Evolutionary conservation across 2,888 invertebrate genomes (phyloP), one percentile per base, ranked within the genome.

Genomic region (Callimorpha dominula): DNA sequence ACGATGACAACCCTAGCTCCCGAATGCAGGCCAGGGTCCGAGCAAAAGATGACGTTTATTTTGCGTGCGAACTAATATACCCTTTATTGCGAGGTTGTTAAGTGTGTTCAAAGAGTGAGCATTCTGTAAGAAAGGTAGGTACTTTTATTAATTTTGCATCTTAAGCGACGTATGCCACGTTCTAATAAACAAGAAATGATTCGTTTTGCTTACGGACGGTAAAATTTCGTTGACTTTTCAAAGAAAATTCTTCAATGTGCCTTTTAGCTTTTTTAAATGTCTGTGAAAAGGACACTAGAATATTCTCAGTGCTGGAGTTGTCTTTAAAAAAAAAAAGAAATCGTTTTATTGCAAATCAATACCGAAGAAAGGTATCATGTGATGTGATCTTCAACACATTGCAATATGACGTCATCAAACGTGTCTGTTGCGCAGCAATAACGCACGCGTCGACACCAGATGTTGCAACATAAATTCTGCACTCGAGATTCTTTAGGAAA

Each of bases 341-440:
- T 20, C 0, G 1, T 60, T 60, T 60, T 14, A 60, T 60, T 6
- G 12, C 14, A 31, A 60, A 60, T 60, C 20, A 31, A 60, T 65
- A 50, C 50, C 17, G 40, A 65, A 65, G 17, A 65, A 64, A 65
- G 4, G 31, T 65, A 50, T 9, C 20, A 49, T 46, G 46, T 65
- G 46, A 20, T 20, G 49, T 49, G 65, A 65, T 20, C 20, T 20
- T 57, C n/a, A 57, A 12, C 31, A 60, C 12, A 60, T 12, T 50
- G 50, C 31, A 31, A 17, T 17, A 31, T 65, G 65, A 65, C 65
- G 65, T 65, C 49, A 65, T 17, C 50, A 50, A 65, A 50, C 65
- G 50, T 65, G 65, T 50, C 15, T 50, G 50, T 49, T 50, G 31
- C 31, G 50, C 65, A 65, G 50, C 15, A 31, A 65, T 49, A 65